Evolutionary conservation across 2,113 vertebrate species (phyloP).

Genomic region (Thamnaconus septentrionalis): DNA sequence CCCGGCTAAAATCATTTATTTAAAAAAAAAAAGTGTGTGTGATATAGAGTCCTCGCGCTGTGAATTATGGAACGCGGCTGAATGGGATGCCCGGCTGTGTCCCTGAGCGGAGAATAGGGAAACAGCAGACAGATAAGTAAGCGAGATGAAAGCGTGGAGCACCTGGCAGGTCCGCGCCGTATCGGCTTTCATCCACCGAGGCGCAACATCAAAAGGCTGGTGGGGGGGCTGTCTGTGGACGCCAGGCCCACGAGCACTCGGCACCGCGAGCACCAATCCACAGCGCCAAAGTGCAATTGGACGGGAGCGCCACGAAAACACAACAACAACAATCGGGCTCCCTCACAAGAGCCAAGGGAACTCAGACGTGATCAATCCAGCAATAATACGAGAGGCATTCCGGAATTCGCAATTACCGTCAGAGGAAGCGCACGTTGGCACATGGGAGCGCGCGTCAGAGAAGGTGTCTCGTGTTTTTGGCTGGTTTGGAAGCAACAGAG

Average conservation of each 20-base stretch:
- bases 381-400: slow-evolving; percentile 41
- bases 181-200: no score
- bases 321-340: slow-evolving; percentile 41
- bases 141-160: slow-evolving; percentile 63
- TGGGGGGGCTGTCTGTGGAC: no score
- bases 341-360: slow-evolving; percentile 34
- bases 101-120: no score
- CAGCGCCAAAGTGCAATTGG: slow-evolving; percentile 45
- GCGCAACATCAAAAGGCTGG: slow-evolving; percentile 9
- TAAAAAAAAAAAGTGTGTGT: background rate
- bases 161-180: slow-evolving; percentile 54
- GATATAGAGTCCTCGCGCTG: slow-evolving; percentile 21
- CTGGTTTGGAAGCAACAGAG: no score
- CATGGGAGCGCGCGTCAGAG: slow-evolving; percentile 12
- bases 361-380: background rate
- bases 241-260: no score
- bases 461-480: no score
- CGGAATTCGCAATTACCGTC: slow-evolving; percentile 44
- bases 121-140: slow-evolving; percentile 42
- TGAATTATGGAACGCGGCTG: slow-evolving; percentile 36
- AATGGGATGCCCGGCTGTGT: slow-evolving; percentile 49
- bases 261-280: slow-evolving; percentile 30
- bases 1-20: no score
- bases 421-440: slow-evolving; percentile 33
- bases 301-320: slow-evolving; percentile 43